Base-by-base conservation (phyloP, 2,888 invertebrate genomes). In the Patella caerulea region DNA sequence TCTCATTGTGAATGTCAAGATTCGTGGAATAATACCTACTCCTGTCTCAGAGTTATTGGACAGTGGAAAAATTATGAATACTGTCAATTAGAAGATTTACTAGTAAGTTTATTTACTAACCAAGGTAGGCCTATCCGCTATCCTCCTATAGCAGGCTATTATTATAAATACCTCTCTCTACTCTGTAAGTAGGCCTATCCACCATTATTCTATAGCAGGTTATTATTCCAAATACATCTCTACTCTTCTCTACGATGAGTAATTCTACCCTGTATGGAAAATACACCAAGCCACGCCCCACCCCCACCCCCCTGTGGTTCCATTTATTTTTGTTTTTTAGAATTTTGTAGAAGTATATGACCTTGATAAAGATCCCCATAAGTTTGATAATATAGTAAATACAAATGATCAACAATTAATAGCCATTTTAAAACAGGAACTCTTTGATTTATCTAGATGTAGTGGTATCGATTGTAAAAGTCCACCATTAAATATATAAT, bases 291-390 rank as follows among this genome's bases (percentile, higher is more conserved):
- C 7, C 34, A 45, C 34, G 34, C 34, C 5, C 34, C 34, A 3
- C 5, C 34, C 34, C 2, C 34, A 24, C 0, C 24, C 24, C 24
- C 24, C 29, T 29, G 29, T 29, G 3, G 29, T 29, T 29, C 29
- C 29, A 1, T 29, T 29, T 29, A 2, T 29, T 65, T 7, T 34
- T 74, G 19, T 52, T 0, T 29, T 29, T 29, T 80, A 83, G 83
- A 79, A 80, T 69, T 81, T 81, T 76, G 79, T 79, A 72, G 83
- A 83, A 70, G 80, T 80, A 52, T 83, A 83, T 74, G 81, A 81
- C 73, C 19, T 83, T 59, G 77, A 70, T 5, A 73, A 77, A 19
- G 83, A 83, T 69, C 83, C 74, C 17, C 75, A 74, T 59, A 81
- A 83, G 70, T 73, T 83, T 24, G 74, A 70, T 17, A 83, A 83